These are phyloP conservation scores for Tillus elongatus DNA, from an alignment of 2,888 invertebrate species.

Conservation along the genomic window DNA sequence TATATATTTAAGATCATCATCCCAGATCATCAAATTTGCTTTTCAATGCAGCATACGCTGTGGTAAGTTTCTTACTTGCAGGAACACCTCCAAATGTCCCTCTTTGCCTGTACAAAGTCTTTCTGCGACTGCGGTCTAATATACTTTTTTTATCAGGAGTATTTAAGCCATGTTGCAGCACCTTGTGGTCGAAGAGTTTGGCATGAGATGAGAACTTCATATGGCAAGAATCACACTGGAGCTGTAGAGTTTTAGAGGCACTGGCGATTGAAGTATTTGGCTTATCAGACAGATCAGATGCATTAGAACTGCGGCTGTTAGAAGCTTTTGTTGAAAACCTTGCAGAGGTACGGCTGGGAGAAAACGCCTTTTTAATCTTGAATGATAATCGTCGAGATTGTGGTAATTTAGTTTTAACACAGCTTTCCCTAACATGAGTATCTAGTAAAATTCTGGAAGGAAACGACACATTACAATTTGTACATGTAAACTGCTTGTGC, in stretches of 20 bases:
- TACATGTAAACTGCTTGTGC: conserved; percentile 32
- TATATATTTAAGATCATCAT: no score
- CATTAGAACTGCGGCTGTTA: background rate
- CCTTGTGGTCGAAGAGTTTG: conserved; percentile 26
- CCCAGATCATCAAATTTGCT: conserved; percentile 18
- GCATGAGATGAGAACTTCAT: conserved; percentile 28
- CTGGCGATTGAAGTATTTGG: no score
- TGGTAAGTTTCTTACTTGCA: conserved; percentile 23
- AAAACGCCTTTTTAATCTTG: conserved; percentile 22
- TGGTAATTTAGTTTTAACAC: conserved; percentile 29
- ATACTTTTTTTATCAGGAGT: conserved; percentile 32
- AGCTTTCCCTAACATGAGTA: conserved; percentile 31
- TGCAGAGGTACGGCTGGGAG: background rate
- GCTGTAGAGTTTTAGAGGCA: conserved; percentile 8
- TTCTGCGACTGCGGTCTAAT: conserved; percentile 18
- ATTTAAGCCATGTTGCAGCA: conserved; percentile 26
- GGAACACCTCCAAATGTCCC: conserved; percentile 29
- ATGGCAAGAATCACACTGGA: conserved; percentile 30
- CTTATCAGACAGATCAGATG: no score
- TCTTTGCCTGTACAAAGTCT: conserved; percentile 20
- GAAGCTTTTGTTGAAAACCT: background rate
- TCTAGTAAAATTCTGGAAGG: conserved; percentile 33
- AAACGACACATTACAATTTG: conserved; percentile 29
- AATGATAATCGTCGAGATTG: conserved; percentile 18
- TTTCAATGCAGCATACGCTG: conserved; percentile 22